Percentiles rank a stretch among this genome's conserved stretches.
Evolutionary conservation across 2,113 vertebrate species (phyloP).

Genomic region (Gopherus flavomarginatus): DNA sequence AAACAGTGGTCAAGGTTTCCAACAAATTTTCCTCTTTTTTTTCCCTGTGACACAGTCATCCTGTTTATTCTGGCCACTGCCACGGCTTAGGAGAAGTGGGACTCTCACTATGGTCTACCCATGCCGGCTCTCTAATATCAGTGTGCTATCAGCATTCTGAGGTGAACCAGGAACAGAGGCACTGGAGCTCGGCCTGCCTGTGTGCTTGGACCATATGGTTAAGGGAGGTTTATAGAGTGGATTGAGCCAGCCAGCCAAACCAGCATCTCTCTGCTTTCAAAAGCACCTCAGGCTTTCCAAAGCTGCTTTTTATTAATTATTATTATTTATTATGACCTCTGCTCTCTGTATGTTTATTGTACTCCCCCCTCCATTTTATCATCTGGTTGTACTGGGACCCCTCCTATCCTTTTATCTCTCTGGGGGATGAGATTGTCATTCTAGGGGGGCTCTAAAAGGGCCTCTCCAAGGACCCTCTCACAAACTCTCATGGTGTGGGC

Average conservation of each 20-base stretch:
- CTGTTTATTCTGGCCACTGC: background rate
- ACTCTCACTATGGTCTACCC: background rate
- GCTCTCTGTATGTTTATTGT: background rate
- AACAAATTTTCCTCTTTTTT: background rate
- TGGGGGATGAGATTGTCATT: background rate
- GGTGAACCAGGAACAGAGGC: background rate
- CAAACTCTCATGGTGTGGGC: background rate
- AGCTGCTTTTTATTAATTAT: background rate
- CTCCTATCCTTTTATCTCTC: background rate
- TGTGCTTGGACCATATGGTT: background rate
- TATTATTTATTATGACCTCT: background rate
- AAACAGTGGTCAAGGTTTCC: background rate
- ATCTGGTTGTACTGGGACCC: background rate
- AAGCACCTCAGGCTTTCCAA: background rate
- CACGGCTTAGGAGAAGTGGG: background rate
- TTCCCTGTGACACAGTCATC: background rate
- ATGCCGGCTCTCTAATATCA: background rate
- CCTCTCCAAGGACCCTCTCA: background rate
- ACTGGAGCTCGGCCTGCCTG: background rate
- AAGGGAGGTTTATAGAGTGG: background rate
- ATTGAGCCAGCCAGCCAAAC: background rate
- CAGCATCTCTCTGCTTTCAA: background rate
- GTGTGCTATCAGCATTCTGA: background rate
- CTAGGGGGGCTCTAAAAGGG: background rate
- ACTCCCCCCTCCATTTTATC: background rate